Evolutionary conservation across 2,797 vertebrate genomes (phyloP).

Genomic region (Melanotaenia nigrans): DNA sequence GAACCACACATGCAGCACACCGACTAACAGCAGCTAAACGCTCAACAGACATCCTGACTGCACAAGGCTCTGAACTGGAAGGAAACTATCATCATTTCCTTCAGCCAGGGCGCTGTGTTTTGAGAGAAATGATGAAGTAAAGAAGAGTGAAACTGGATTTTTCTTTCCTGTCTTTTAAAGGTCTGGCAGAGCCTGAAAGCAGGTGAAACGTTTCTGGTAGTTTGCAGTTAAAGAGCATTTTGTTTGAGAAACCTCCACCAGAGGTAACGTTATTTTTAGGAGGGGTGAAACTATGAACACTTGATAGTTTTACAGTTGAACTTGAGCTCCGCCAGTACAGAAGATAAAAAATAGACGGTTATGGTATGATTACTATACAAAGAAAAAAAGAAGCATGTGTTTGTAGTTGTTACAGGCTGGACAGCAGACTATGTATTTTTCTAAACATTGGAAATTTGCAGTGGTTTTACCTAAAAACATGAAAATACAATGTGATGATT

Average conservation of each 20-base stretch:
- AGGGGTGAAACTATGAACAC: neutral
- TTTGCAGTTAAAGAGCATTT: neutral
- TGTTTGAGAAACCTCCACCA: neutral
- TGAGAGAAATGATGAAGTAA: slow-evolving; percentile 22
- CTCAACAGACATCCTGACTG: slow-evolving; percentile 30
- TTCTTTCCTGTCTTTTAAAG: neutral
- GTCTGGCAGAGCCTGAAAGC: neutral
- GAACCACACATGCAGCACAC: neutral
- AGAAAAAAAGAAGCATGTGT: neutral
- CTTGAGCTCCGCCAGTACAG: too few relatives aligned
- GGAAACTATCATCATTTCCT: neutral
- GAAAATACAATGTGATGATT: neutral
- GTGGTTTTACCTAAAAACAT: neutral
- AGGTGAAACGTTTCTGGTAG: neutral
- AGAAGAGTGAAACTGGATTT: slow-evolving; percentile 14
- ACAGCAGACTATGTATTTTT: neutral
- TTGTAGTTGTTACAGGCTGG: too few relatives aligned
- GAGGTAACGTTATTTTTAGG: neutral
- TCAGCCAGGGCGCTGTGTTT: neutral
- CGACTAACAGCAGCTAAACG: slow-evolving; percentile 15
- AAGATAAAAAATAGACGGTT: too few relatives aligned
- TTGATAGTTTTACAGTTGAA: too few relatives aligned
- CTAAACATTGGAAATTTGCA: neutral
- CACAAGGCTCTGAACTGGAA: slow-evolving; percentile 28
- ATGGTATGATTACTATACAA: neutral